These are phyloP conservation scores for Phenganax subtilis DNA, from an alignment of 92 coral and sea anemone genomes.

Conservation along the genomic window DNA sequence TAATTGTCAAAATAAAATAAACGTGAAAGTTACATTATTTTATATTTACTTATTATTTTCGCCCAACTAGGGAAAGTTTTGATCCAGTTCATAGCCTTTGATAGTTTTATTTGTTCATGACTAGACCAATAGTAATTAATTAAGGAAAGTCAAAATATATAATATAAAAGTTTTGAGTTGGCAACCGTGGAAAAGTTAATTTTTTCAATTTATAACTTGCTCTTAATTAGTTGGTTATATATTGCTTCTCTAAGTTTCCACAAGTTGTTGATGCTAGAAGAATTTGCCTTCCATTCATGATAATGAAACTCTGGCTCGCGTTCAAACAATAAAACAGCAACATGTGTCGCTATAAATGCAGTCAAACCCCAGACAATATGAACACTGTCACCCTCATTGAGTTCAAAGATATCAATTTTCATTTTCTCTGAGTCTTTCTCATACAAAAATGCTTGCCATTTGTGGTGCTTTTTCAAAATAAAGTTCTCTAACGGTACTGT, in stretches of 20 bases:
- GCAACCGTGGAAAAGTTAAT: not conserved
- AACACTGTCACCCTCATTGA: constrained; percentile 22
- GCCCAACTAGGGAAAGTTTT: too few species aligned
- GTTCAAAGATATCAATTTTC: constrained; percentile 45
- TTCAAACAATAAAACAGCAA: constrained; percentile 58
- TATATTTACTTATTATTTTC: too few species aligned
- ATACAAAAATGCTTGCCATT: not conserved
- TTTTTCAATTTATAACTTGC: not conserved
- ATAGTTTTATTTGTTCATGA: too few species aligned
- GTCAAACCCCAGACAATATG: constrained; percentile 79
- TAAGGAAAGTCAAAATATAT: too few species aligned
- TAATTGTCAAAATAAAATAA: too few species aligned
- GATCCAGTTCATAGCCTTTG: too few species aligned
- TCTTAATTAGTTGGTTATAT: not conserved
- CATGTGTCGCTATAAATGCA: constrained; percentile 56
- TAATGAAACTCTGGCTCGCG: constrained; percentile 67
- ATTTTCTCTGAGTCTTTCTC: constrained; percentile 4
- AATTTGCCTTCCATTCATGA: constrained; percentile 12
- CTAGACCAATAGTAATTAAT: too few species aligned
- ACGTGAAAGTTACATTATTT: too few species aligned
- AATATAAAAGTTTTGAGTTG: too few species aligned
- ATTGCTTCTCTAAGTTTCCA: not conserved
- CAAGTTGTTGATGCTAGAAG: too few species aligned
- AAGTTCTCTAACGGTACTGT: constrained; percentile 76
- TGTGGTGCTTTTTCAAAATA: constrained; percentile 46